A percentile compares a stretch with the other conserved stretches of the same genome.
Evolutionary conservation across 2,113 vertebrate species (phyloP).

Genomic region (Daphoenositta chrysoptera): DNA sequence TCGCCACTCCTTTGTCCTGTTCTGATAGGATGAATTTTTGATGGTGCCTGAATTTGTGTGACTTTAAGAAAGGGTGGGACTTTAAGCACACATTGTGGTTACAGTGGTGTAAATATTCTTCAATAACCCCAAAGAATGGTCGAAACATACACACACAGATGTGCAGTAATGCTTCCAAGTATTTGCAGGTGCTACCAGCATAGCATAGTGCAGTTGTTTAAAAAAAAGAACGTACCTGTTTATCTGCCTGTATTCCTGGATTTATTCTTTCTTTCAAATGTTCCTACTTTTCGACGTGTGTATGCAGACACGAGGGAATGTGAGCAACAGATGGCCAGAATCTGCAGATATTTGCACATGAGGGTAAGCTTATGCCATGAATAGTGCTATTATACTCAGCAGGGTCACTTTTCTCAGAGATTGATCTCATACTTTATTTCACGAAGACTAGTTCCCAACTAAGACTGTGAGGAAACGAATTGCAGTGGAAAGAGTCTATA

Average conservation of each 20-base stretch:
- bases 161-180: neutral
- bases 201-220: neutral
- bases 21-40: neutral
- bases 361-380: neutral
- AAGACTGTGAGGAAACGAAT: neutral
- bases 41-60: neutral
- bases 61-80: neutral
- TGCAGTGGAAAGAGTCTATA: constrained; percentile 47
- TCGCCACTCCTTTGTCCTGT: neutral
- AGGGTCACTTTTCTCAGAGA: neutral
- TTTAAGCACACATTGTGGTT: neutral
- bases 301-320: neutral
- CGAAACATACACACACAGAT: neutral
- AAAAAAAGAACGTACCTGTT: neutral
- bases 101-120: neutral
- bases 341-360: neutral
- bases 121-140: neutral
- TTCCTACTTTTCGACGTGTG: neutral
- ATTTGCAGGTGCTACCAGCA: neutral
- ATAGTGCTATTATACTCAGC: neutral
- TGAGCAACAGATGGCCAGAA: neutral
- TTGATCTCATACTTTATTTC: neutral
- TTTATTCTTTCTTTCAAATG: neutral
- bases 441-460: neutral
- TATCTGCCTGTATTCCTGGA: neutral